phyloP scores from a whole-genome alignment of 1,140 invertebrate genomes.

The Capitella teleta region DNA sequence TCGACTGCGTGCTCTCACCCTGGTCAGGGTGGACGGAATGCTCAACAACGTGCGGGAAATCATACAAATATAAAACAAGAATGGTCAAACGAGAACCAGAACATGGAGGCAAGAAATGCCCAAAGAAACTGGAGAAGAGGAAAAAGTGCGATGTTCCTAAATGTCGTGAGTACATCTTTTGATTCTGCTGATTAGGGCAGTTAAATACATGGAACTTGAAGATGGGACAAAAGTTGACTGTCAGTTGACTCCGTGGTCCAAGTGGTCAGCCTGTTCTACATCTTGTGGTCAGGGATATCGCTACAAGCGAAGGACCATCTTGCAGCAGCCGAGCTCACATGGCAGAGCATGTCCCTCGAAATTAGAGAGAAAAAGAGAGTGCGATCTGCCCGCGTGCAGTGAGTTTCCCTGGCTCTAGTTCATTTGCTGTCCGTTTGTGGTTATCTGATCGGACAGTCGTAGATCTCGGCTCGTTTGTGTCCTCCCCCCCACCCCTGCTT shows the following conservation, averaged over 20 bases:
- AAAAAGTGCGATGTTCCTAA: slow-evolving; percentile 20
- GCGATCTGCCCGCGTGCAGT: slow-evolving; percentile 12
- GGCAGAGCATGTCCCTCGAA: slow-evolving; percentile 26
- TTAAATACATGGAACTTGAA: no score
- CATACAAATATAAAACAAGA: slow-evolving; percentile 10
- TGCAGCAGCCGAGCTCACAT: slow-evolving; percentile 19
- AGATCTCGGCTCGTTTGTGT: neutral
- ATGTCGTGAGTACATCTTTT: neutral
- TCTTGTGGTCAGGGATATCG: slow-evolving; percentile 40
- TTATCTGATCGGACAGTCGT: no score
- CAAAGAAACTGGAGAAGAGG: slow-evolving; percentile 21
- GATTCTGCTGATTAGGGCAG: slow-evolving; percentile 5
- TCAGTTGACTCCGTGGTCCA: slow-evolving; percentile 36
- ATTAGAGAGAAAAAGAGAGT: slow-evolving; percentile 21
- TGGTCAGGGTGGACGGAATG: slow-evolving; percentile 41
- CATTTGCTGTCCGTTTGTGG: neutral
- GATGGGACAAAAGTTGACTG: no score
- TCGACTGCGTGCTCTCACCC: slow-evolving; percentile 31
- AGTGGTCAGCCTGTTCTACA: slow-evolving; percentile 35
- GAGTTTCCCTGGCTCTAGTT: neutral
- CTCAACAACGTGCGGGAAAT: slow-evolving; percentile 26
- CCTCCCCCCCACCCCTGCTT: neutral
- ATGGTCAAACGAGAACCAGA: slow-evolving; percentile 23
- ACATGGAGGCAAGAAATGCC: slow-evolving; percentile 29
- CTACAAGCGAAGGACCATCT: slow-evolving; percentile 36